These are phyloP conservation scores for Myiopsitta monachus DNA, from an alignment of 2,113 vertebrate species.

Conservation along the genomic window DNA sequence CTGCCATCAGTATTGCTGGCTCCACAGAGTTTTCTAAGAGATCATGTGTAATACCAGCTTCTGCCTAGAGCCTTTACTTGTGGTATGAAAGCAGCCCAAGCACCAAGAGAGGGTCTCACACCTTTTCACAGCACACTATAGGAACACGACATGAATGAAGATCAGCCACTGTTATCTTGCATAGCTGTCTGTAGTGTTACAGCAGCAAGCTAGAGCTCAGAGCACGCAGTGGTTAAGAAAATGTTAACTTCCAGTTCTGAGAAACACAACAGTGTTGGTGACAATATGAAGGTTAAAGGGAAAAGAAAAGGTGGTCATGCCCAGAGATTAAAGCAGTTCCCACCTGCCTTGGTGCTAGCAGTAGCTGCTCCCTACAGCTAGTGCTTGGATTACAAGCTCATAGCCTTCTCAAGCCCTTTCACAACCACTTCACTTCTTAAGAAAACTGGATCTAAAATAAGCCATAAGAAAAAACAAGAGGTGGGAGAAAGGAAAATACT, in stretches of 20 bases:
- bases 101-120: rapidly evolving
- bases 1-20: neutral
- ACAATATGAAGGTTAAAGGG: neutral
- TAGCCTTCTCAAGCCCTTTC: neutral
- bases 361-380: neutral
- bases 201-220: neutral
- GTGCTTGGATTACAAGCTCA: neutral
- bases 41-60: neutral
- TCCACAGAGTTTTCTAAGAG: neutral
- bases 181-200: neutral
- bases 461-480: neutral
- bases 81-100: neutral
- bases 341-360: neutral
- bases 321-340: neutral
- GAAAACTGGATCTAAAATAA: neutral
- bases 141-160: neutral
- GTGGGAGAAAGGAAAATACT: neutral
- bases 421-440: neutral
- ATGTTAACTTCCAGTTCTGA: neutral
- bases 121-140: neutral
- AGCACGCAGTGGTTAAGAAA: neutral
- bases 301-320: neutral
- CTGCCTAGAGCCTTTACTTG: neutral
- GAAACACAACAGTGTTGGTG: neutral
- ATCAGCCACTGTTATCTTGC: neutral